Evolutionary conservation across 2,113 vertebrate genomes (phyloP), one percentile per base, ranked within the genome.

Genomic region (Cyanoderma ruficeps): DNA sequence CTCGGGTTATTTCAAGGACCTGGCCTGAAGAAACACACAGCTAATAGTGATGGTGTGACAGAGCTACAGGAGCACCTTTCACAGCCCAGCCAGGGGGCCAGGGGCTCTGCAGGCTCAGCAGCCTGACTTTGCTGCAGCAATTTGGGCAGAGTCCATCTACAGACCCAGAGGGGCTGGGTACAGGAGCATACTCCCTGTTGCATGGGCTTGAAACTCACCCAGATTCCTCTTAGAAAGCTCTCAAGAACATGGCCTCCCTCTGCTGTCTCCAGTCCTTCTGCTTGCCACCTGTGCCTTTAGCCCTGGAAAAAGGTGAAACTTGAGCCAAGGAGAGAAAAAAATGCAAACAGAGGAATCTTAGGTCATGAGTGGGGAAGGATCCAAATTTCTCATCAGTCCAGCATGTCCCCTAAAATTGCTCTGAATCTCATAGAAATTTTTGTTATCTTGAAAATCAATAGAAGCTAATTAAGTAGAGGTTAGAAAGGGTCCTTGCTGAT

Each of bases 391-490:
- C 24, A 44, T 35, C 3, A 14, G 14, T 44, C 75, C 12, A 60
- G 28, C 33, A 30, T 35, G 47, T 74, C 39, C 33, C 52, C 65
- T 90, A 49, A 88, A 90, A 78, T 89, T 83, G 39, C 56, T 95
- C 52, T 78, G 56, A 68, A 81, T 92, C 60, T 81, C 64, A 41
- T 4, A 64, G 64, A 93, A 75, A 56, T 92, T 78, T 78, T 71
- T 90, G 28, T 89, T 87, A 69, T 46, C 41, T 86, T 87, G 61
- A 79, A 92, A 90, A 95, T 94, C 90, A 83, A 68, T 89, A 71
- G 87, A 61, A 95, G 52, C 60, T 74, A 92, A 94, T 96, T 91
- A 95, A 75, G 41, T 60, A 64, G 83, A 87, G 60, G 77, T 92
- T 90, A 87, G 49, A 82, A 92, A 56, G 69, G 88, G 82, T 94